A percentile compares a stretch with the other conserved stretches of the same genome.
Conservation (phyloP, 2,797 vertebrate genomes). For the Cichlasoma orientale region DNA sequence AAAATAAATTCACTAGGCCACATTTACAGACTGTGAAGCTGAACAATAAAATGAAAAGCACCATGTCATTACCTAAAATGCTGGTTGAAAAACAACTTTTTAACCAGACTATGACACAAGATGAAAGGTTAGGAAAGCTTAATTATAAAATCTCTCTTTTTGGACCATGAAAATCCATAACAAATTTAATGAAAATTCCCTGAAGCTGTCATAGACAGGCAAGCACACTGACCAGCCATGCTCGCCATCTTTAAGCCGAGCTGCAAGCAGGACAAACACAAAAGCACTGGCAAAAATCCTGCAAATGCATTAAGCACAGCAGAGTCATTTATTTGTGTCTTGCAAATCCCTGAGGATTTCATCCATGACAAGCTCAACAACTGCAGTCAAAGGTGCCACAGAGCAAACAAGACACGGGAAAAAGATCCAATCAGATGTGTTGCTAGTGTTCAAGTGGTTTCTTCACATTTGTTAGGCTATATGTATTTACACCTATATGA, state of each 20-base stretch:
- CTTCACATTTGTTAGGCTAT: conserved; percentile 6
- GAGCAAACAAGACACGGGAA: conserved; percentile 41
- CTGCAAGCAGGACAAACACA: conserved; percentile 23
- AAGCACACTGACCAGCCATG: conserved; percentile 19
- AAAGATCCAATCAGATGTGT: conserved; percentile 55
- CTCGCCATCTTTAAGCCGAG: conserved; percentile 19
- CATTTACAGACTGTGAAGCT: background rate
- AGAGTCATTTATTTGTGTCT: conserved; percentile 38
- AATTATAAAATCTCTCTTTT: conserved; percentile 33
- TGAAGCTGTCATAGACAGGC: conserved; percentile 25
- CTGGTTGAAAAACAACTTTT: conserved; percentile 1
- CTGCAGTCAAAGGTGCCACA: conserved; percentile 50
- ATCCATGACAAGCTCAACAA: conserved; percentile 46
- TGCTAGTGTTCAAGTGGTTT: conserved; percentile 19
- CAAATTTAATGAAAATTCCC: conserved; percentile 40
- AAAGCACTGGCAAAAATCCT: conserved; percentile 22
- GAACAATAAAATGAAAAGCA: background rate
- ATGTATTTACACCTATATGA: background rate
- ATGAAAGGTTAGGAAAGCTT: conserved; percentile 29
- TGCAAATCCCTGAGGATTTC: conserved; percentile 57
- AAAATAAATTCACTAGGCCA: background rate
- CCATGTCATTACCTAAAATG: background rate
- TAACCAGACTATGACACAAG: conserved; percentile 17
- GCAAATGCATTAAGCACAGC: conserved; percentile 41
- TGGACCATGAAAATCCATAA: conserved; percentile 34